phyloP scores from a whole-genome alignment of 2,797 vertebrate species.

The Mallotus villosus region DNA sequence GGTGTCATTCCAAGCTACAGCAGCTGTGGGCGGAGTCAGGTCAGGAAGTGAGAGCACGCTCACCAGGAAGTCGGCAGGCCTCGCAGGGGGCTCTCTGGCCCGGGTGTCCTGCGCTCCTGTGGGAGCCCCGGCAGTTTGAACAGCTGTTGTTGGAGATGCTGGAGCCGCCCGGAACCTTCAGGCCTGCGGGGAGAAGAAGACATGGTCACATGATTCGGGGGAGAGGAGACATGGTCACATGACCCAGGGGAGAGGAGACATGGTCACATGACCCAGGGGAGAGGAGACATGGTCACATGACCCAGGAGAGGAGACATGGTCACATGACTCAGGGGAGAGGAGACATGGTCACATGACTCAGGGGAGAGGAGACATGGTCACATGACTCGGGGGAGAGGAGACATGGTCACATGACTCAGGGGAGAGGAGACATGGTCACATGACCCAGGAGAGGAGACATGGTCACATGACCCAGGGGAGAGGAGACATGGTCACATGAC shows the following conservation, averaged over 20 bases:
- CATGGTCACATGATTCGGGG: too few relatives aligned
- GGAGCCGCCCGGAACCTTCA: conserved; percentile 87
- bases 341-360: neutral
- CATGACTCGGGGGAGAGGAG: neutral
- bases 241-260: neutral
- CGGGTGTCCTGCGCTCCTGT: conserved; percentile 89
- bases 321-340: neutral
- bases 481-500: neutral
- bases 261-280: neutral
- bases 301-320: neutral
- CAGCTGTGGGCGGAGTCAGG: neutral
- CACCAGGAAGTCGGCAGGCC: conserved; percentile 91
- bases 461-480: neutral
- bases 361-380: neutral
- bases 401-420: neutral
- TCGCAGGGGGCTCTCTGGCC: conserved; percentile 83
- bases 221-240: neutral
- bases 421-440: neutral
- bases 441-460: neutral
- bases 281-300: neutral
- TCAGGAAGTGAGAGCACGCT: conserved; percentile 46
- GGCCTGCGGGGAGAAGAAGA: conserved; percentile 71
- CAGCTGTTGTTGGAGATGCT: conserved; percentile 96
- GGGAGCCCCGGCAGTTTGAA: conserved; percentile 92
- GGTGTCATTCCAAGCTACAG: neutral